phyloP scores from a whole-genome alignment of 2,797 vertebrate genomes.

The Phataginus tetradactyla region DNA sequence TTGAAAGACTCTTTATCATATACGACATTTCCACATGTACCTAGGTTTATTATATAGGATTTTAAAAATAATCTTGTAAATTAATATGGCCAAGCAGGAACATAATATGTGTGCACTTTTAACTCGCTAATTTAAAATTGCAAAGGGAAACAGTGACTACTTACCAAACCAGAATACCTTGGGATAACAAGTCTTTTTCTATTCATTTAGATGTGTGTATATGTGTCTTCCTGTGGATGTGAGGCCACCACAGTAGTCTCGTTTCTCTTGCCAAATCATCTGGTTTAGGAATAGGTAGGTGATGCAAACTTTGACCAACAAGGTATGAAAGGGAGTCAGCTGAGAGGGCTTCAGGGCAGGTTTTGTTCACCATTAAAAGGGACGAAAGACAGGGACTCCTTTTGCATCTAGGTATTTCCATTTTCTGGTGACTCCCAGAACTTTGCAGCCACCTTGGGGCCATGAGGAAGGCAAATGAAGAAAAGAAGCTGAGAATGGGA shows the following conservation, averaged over 20 bases:
- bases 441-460: not conserved
- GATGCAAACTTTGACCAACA: not conserved
- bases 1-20: not conserved
- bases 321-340: not conserved
- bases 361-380: not conserved
- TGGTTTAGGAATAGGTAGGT: not conserved
- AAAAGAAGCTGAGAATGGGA: not conserved
- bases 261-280: not conserved
- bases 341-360: not conserved
- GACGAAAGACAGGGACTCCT: not conserved
- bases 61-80: not conserved
- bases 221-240: rapidly evolving
- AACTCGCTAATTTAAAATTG: not conserved
- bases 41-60: not conserved
- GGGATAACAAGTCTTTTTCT: not conserved
- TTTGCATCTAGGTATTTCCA: not conserved
- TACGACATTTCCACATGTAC: not conserved
- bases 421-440: not conserved
- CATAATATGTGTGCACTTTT: not conserved
- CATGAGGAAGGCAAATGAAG: not conserved
- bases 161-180: not conserved
- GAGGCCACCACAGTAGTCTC: not conserved
- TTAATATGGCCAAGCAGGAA: not conserved
- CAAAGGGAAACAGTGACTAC: not conserved
- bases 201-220: not conserved